Base-by-base conservation (phyloP, 2,113 vertebrate genomes). In the Hyla sarda region DNA sequence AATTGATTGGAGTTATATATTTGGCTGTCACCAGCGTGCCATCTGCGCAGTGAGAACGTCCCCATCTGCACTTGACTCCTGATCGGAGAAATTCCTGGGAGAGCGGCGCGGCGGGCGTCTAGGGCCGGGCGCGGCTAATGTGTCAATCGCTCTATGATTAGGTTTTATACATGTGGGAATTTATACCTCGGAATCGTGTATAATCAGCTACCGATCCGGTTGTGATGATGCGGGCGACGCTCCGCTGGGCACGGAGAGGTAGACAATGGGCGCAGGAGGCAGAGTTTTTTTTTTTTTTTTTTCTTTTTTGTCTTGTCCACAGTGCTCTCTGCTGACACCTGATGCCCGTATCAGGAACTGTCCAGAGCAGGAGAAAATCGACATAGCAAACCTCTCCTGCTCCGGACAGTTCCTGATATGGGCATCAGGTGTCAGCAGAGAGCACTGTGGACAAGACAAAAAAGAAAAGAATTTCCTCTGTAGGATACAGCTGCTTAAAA, bases 1-100 rank as follows among this genome's bases (percentile, higher is more conserved):
- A 81, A 86, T 80, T 86, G 76, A 86, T 72, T 81, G 14, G 30
- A 23, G 65, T 41, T 34, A 32, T 52, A 86, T 60, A 72, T 73
- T 48, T 10, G 47, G 25, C 84, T 81, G 65, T 86, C 84, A 81
- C 23, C 76, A 62, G 10, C 12, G n/a, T 32, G 54, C 84, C 77
- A 86, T 80, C 84, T 86, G 84, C 19, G 72, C 75, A 30, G 45
- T 71, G 58, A 62, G 73, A 37, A 79, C 23, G 50, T 50, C 32
- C 28, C 74, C 60, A 56, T 79, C 48, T 56, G 62, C 62, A 79
- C 75, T 86, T 86, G 84, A 71, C 84, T 79, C 56, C 5, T 77
- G 45, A 85, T 76, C 45, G 73, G 17, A 60, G n/a, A 1, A 50
- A 77, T 50, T 80, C 60, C 47, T 45, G 0, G 12, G 75, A 80